Conservation (phyloP, 2,888 invertebrate genomes). For the Plusia festucae region DNA sequence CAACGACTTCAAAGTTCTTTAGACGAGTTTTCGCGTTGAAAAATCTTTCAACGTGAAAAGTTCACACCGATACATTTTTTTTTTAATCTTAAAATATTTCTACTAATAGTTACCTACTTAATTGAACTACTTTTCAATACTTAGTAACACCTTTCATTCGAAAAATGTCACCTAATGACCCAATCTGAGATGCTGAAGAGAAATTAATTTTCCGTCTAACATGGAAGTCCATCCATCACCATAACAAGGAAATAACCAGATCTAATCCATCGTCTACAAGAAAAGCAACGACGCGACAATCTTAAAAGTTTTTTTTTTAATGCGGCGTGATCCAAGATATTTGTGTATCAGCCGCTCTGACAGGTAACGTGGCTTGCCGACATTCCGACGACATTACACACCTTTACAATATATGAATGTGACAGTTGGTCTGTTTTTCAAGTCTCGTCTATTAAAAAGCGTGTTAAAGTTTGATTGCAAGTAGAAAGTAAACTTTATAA, state of each 20-base stretch:
- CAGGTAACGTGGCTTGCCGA: slow-evolving; percentile 42
- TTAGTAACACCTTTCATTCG: too few species aligned
- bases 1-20: too few species aligned
- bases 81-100: too few species aligned
- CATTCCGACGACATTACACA: slow-evolving; percentile 36
- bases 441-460: neutral
- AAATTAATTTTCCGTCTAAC: neutral
- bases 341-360: slow-evolving; percentile 30
- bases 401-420: slow-evolving; percentile 35
- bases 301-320: slow-evolving; percentile 23
- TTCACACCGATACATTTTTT: too few species aligned
- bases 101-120: too few species aligned
- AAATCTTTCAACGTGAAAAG: too few species aligned
- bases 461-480: slow-evolving; percentile 1
- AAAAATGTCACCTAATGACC: too few species aligned
- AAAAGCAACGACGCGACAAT: slow-evolving; percentile 26
- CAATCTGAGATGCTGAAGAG: too few species aligned
- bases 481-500: neutral
- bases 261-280: neutral
- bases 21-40: too few species aligned
- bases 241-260: slow-evolving; percentile 6
- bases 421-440: slow-evolving; percentile 3
- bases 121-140: too few species aligned
- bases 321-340: slow-evolving; percentile 21
- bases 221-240: neutral